A percentile compares a stretch with the other conserved stretches of the same genome.
phyloP scores from a whole-genome alignment of 2,113 vertebrate species.

The Loxodonta africana region DNA sequence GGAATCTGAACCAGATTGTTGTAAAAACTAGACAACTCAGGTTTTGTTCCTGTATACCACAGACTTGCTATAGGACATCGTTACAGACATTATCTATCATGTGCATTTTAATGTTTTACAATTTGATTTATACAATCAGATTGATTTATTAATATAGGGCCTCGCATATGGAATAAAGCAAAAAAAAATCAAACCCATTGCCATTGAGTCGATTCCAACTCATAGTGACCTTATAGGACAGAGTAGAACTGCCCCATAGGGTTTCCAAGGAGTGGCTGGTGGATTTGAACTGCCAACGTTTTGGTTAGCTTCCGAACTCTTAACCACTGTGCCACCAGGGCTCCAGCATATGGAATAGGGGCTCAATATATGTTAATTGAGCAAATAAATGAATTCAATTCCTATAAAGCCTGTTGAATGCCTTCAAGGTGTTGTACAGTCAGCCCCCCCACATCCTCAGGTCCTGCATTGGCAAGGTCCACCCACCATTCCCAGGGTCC shows the following conservation, averaged over 20 bases:
- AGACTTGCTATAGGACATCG: neutral
- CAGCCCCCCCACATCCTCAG: too few species aligned
- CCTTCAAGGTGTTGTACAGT: neutral
- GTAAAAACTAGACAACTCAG: neutral
- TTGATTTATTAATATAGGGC: neutral
- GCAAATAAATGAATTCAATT: neutral
- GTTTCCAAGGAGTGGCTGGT: too few species aligned
- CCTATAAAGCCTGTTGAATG: neutral
- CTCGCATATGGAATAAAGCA: neutral
- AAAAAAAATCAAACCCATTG: too few species aligned
- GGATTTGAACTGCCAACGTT: too few species aligned
- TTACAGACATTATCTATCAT: neutral
- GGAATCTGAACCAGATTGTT: conserved; percentile 33
- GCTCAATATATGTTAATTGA: neutral
- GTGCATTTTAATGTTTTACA: neutral
- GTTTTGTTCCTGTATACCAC: neutral
- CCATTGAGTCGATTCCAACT: too few species aligned
- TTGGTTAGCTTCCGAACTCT: too few species aligned
- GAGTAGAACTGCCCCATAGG: too few species aligned
- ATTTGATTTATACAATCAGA: conserved; percentile 34
- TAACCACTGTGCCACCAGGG: too few species aligned
- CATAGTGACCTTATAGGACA: too few species aligned
- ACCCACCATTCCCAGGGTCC: too few species aligned
- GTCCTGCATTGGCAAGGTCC: too few species aligned
- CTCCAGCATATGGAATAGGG: neutral